These are phyloP conservation scores for Trogon surrucura DNA, from an alignment of 2,113 vertebrate species.

Conservation along the genomic window DNA sequence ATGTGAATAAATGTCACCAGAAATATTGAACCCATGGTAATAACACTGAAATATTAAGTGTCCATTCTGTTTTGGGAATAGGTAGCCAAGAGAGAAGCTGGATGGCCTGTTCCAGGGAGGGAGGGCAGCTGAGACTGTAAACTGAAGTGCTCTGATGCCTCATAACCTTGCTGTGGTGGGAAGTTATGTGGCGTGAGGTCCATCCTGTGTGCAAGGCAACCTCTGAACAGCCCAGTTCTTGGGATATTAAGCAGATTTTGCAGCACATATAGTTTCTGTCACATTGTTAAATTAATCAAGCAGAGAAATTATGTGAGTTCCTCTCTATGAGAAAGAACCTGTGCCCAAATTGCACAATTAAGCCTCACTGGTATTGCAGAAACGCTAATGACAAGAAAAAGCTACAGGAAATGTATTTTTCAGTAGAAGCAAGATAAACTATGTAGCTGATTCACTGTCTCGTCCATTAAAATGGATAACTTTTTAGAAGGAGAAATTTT, in stretches of 20 bases:
- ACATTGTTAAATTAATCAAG: not conserved
- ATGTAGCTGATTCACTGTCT: not conserved
- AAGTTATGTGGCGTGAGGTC: not conserved
- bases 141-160: not conserved
- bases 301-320: not conserved
- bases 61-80: not conserved
- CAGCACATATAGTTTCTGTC: not conserved
- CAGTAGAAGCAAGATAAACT: not conserved
- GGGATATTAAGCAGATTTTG: not conserved
- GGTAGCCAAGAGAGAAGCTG: not conserved
- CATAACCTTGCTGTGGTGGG: not conserved
- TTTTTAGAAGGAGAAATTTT: not conserved
- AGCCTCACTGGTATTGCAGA: not conserved
- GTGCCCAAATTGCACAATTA: not conserved
- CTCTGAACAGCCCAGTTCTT: not conserved
- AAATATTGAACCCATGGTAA: not conserved
- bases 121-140: not conserved
- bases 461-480: not conserved
- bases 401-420: not conserved
- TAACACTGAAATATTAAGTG: not conserved
- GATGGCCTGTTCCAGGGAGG: not conserved
- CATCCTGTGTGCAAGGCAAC: rapidly evolving
- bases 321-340: not conserved
- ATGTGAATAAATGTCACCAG: not conserved
- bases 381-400: not conserved